phyloP scores from a whole-genome alignment of 53 echinoderm and acorn worm genomes.

The Henricia sp. region DNA sequence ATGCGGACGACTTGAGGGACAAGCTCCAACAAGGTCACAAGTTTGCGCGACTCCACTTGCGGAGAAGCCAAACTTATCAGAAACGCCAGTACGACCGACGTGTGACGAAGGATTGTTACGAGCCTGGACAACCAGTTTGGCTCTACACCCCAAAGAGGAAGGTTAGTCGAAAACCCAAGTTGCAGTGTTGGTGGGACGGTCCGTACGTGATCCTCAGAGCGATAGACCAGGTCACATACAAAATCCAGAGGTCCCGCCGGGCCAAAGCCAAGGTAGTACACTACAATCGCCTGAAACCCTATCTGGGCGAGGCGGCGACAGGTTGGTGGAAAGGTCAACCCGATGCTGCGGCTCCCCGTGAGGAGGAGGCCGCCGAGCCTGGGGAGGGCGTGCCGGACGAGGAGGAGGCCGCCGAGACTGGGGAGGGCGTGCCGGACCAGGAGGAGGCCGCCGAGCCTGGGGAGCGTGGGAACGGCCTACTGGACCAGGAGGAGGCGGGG shows the following conservation, averaged over 20 bases:
- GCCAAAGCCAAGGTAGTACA: neutral
- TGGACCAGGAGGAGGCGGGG: too few relatives aligned
- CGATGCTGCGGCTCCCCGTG: too few relatives aligned
- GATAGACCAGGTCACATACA: neutral
- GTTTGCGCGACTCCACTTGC: neutral
- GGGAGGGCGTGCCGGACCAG: too few relatives aligned
- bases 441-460: too few relatives aligned
- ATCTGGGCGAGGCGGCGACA: neutral
- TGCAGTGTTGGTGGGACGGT: constrained; percentile 5
- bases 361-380: too few relatives aligned
- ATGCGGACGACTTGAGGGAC: neutral
- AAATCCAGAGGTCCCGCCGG: neutral
- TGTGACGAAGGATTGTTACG: neutral
- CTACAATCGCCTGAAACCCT: neutral
- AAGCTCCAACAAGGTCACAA: constrained; percentile 4
- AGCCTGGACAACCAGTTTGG: neutral
- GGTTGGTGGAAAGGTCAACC: neutral
- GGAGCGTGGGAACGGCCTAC: too few relatives aligned
- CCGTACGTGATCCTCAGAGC: neutral
- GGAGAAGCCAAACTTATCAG: neutral
- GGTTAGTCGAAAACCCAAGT: neutral
- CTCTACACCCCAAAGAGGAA: neutral
- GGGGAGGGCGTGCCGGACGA: too few relatives aligned
- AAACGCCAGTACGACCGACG: constrained; percentile 11
- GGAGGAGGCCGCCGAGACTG: too few relatives aligned